These are phyloP conservation scores for Andrena chrysosceles DNA, from an alignment of 2,888 invertebrate genomes.

Conservation along the genomic window DNA sequence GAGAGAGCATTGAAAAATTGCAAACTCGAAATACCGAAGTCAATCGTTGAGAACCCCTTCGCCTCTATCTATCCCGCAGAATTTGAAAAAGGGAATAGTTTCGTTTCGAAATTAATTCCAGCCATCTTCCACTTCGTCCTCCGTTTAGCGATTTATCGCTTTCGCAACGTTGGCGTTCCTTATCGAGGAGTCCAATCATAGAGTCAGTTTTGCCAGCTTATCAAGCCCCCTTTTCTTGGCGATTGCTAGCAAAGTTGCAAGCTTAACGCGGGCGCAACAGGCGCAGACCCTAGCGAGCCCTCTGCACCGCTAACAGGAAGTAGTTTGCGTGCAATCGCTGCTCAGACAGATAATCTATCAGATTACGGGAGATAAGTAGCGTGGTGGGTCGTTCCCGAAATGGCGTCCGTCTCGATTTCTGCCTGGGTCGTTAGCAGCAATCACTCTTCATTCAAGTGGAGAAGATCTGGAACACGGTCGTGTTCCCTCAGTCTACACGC, in stretches of 20 bases:
- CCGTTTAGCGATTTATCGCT: not conserved
- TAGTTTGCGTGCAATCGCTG: conserved; percentile 74
- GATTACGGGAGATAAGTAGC: conserved; percentile 58
- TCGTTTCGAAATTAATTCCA: not conserved
- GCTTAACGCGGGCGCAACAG: conserved; percentile 67
- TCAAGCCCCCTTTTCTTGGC: not conserved
- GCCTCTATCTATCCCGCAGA: not conserved
- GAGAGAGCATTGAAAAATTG: not conserved
- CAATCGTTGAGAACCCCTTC: not conserved
- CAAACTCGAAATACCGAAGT: not conserved
- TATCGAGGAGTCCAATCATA: not conserved
- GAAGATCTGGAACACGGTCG: not conserved
- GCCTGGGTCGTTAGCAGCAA: not conserved
- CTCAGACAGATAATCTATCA: conserved; percentile 71
- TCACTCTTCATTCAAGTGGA: not conserved
- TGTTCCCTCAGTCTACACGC: not conserved
- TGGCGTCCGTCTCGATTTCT: conserved; percentile 24
- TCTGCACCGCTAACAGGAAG: conserved; percentile 63
- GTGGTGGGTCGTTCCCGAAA: conserved; percentile 42
- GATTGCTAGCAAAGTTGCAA: conserved; percentile 32
- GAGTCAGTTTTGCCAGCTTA: not conserved
- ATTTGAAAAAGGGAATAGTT: not conserved
- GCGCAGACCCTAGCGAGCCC: conserved; percentile 37
- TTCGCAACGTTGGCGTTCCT: not conserved
- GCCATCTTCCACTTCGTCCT: not conserved